Evolutionary conservation across 1,140 invertebrate genomes (phyloP).

Genomic region (Trichonephila clavipes): DNA sequence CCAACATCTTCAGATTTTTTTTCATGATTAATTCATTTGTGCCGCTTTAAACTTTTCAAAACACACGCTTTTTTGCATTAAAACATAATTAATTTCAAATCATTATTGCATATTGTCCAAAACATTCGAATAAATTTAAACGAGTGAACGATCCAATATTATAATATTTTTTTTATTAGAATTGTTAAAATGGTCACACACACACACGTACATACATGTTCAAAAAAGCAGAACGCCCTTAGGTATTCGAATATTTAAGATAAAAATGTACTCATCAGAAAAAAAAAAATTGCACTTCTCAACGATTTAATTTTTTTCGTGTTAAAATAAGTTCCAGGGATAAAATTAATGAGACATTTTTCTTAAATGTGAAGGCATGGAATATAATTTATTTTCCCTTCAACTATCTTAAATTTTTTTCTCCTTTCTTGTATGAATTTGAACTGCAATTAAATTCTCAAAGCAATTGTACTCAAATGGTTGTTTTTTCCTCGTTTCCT

Average conservation of each 20-base stretch:
- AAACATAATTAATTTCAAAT: slow-evolving; percentile 19
- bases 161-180: background rate
- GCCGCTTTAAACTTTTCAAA: background rate
- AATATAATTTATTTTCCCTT: slow-evolving; percentile 48
- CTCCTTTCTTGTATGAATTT: background rate
- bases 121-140: background rate
- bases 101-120: background rate
- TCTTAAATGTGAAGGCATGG: slow-evolving; percentile 22
- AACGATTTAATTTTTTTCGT: background rate
- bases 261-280: slow-evolving; percentile 13
- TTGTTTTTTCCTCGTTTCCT: slow-evolving; percentile 14
- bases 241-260: background rate
- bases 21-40: background rate
- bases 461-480: slow-evolving; percentile 30
- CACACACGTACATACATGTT: too few relatives aligned
- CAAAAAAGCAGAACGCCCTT: background rate
- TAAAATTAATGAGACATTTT: slow-evolving; percentile 64
- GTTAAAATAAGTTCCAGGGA: background rate
- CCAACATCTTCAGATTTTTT: background rate
- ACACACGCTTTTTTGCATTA: background rate
- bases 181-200: background rate
- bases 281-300: background rate
- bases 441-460: slow-evolving; percentile 57
- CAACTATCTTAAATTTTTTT: slow-evolving; percentile 6
- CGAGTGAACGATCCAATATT: background rate